phyloP scores from a whole-genome alignment of 2,797 vertebrate species.

The Vultur gryphus region DNA sequence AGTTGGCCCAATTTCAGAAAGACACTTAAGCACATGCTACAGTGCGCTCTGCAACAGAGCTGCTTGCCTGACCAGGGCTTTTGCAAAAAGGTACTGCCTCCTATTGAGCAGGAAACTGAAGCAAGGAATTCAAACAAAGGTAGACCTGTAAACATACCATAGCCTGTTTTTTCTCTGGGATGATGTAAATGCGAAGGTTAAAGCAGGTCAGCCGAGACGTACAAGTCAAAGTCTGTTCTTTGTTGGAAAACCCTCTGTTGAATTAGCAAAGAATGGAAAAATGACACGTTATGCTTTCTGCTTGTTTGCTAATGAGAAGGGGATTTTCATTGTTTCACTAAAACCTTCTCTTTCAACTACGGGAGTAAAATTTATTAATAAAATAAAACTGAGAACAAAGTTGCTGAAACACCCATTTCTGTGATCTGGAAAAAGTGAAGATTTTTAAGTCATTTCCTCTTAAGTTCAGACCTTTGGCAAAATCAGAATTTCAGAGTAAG shows the following conservation, averaged over 20 bases:
- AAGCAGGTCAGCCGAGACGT: not conserved
- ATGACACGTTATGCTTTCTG: not conserved
- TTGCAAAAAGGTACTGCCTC: not conserved
- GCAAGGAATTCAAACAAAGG: not conserved
- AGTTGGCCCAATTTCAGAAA: not conserved
- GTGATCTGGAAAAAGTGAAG: not conserved
- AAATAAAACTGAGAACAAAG: not conserved
- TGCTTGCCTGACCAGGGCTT: not conserved
- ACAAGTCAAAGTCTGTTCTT: not conserved
- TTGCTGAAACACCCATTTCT: not conserved
- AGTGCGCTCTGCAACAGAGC: not conserved
- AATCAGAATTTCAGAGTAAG: not conserved
- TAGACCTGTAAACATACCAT: not conserved
- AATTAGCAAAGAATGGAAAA: not conserved
- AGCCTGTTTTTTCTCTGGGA: not conserved
- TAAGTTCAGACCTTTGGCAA: not conserved
- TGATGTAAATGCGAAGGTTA: not conserved
- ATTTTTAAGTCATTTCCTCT: not conserved
- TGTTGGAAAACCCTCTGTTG: not conserved
- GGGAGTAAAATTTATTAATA: not conserved
- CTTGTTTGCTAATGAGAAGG: not conserved
- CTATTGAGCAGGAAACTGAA: not conserved
- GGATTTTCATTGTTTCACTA: not conserved
- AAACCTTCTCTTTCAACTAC: not conserved
- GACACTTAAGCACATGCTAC: not conserved